Evolutionary conservation across 2,888 invertebrate species (phyloP), one percentile per base, ranked within the genome.

Genomic region (Drosophila acutilabella): DNA sequence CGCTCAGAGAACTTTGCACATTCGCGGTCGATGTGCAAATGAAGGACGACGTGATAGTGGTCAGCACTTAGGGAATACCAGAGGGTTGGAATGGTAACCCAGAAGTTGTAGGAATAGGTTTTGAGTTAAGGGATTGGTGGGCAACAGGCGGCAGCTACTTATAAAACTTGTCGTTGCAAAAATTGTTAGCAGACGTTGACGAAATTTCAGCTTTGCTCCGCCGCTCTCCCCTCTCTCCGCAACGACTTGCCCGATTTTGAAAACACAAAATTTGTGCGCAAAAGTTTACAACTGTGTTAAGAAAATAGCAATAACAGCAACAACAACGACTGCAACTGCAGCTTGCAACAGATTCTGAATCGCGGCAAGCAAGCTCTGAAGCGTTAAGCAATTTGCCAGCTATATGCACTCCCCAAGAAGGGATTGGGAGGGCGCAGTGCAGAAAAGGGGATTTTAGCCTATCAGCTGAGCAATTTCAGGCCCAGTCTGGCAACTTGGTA

Each of bases 351-450:
- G 10, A 13, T 13, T 4, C 1, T 11, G 36, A 36, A 20, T 57
- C 69, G 71, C 71, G 53, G 67, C 79, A 48, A 64, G 69, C 53
- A 64, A 61, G 69, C 80, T 81, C 51, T 64, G 79, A 87, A 77
- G 89, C 86, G 90, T 89, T 84, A 87, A 90, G 88, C 86, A 87
- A 87, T 87, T 87, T 87, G 75, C 86, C 89, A 86, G 89, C 74
- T 79, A 58, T 65, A 69, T 81, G 80, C 71, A 68, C 75, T 67
- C 7, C 7, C 18, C 8, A 13, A 53, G 56, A 53, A 11, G 20
- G 13, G 4, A 6, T 10, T 11, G 7, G 33, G 47, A 4, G 4
- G n/a, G 18, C 7, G 20, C 30, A n/a, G 16, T 14, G 44, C 3
- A 36, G 23, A 42, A 7, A 8, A 20, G 38, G 38, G 14, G 8